A percentile compares a stretch with the other conserved stretches of the same genome.
phyloP scores from a whole-genome alignment of 2,113 vertebrate species.

The Penelope pileata region DNA sequence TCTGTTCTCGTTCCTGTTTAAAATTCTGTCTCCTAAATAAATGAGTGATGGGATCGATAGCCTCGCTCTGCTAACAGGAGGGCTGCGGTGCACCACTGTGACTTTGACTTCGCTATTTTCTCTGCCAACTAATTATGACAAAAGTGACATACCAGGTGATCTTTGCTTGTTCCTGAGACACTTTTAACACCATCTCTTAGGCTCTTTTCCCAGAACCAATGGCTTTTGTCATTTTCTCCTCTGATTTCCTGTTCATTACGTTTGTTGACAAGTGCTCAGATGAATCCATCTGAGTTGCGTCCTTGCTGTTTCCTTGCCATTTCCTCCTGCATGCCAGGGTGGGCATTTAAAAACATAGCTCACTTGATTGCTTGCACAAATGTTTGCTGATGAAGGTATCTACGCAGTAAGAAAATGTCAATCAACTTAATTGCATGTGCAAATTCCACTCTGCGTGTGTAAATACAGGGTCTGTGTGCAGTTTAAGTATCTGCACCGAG shows the following conservation, averaged over 20 bases:
- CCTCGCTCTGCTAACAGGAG: constrained; percentile 22
- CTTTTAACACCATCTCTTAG: not conserved
- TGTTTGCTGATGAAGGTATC: constrained; percentile 54
- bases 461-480: constrained; percentile 21
- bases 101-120: constrained; percentile 42
- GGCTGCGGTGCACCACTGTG: constrained; percentile 35
- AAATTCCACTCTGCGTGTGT: constrained; percentile 59
- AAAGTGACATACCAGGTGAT: constrained; percentile 57
- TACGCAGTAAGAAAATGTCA: constrained; percentile 41
- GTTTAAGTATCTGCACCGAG: not conserved
- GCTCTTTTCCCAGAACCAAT: not conserved
- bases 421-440: constrained; percentile 67
- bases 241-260: constrained; percentile 19
- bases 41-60: constrained; percentile 65
- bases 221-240: constrained; percentile 2
- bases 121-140: constrained; percentile 66
- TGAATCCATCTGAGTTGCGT: not conserved
- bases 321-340: not conserved
- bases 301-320: not conserved
- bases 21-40: constrained; percentile 63
- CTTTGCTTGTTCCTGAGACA: not conserved
- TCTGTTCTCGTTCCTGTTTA: constrained; percentile 37
- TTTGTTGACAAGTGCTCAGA: not conserved
- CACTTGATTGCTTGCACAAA: constrained; percentile 49
- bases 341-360: constrained; percentile 35